Evolutionary conservation across 1,140 invertebrate genomes (phyloP).

Genomic region (Meloidogyne chitwoodi): DNA sequence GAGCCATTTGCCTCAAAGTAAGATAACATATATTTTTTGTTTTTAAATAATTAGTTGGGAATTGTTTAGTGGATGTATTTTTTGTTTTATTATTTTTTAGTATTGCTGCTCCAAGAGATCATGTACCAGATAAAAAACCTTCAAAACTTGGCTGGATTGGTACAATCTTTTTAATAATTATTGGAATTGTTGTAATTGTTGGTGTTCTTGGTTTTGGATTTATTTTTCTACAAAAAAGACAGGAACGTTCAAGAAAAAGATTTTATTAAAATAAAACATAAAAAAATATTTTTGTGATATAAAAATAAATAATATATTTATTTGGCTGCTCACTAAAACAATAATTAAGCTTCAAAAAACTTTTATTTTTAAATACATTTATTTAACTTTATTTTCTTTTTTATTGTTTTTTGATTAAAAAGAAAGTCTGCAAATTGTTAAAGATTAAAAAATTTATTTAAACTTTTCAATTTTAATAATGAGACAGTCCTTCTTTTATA

Average conservation of each 20-base stretch:
- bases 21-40: background rate
- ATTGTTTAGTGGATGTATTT: no score
- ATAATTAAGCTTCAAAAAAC: background rate
- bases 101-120: conserved; percentile 55
- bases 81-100: background rate
- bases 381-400: no score
- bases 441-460: no score
- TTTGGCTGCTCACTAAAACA: background rate
- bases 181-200: conserved; percentile 52
- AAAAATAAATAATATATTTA: background rate
- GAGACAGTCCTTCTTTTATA: no score
- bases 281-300: background rate
- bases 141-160: conserved; percentile 56
- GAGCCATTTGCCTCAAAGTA: conserved; percentile 50
- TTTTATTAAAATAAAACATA: conserved; percentile 41
- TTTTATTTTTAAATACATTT: background rate
- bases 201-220: conserved; percentile 51
- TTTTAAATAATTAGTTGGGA: background rate
- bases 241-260: conserved; percentile 49
- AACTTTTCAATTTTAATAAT: no score
- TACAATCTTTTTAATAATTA: conserved; percentile 48
- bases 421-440: no score
- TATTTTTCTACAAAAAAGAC: conserved; percentile 47
- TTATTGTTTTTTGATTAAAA: no score
- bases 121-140: conserved; percentile 45